These are phyloP conservation scores for Galagoides demidoff DNA, from an alignment of 2,797 vertebrate genomes.

Conservation along the genomic window DNA sequence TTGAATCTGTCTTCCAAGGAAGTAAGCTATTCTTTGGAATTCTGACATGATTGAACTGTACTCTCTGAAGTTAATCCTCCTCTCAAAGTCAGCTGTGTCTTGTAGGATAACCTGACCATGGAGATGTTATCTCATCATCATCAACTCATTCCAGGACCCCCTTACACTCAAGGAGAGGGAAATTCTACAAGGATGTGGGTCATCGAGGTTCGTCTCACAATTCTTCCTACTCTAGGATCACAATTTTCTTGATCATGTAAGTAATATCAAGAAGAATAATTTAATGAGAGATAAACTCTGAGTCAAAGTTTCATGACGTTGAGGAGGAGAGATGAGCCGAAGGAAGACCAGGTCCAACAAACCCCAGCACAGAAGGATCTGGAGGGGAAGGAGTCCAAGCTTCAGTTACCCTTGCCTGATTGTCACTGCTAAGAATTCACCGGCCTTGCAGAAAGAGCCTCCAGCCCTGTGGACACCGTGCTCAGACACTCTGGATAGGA, in stretches of 20 bases:
- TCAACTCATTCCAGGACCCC: background rate
- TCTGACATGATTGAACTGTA: background rate
- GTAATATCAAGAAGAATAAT: background rate
- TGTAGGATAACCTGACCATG: background rate
- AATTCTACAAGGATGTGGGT: background rate
- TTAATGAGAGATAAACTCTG: background rate
- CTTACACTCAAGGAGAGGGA: background rate
- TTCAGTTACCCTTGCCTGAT: background rate
- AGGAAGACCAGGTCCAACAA: background rate
- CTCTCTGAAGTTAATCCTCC: background rate
- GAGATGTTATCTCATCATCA: background rate
- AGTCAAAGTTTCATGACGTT: background rate
- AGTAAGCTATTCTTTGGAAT: background rate
- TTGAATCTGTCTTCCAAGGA: background rate
- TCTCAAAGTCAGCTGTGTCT: background rate
- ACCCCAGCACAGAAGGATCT: background rate
- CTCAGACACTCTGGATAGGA: background rate
- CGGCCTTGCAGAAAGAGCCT: no score
- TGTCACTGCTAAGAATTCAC: background rate
- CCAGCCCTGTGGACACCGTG: background rate
- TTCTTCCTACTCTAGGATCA: no score
- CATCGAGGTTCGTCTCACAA: background rate
- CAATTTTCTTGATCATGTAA: background rate
- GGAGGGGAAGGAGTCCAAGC: background rate
- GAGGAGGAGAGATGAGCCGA: background rate